Percentiles rank a stretch among this genome's conserved stretches.
These are phyloP conservation scores for Empidonax alnorum DNA, from an alignment of 2,113 vertebrate genomes.

Conservation along the genomic window DNA sequence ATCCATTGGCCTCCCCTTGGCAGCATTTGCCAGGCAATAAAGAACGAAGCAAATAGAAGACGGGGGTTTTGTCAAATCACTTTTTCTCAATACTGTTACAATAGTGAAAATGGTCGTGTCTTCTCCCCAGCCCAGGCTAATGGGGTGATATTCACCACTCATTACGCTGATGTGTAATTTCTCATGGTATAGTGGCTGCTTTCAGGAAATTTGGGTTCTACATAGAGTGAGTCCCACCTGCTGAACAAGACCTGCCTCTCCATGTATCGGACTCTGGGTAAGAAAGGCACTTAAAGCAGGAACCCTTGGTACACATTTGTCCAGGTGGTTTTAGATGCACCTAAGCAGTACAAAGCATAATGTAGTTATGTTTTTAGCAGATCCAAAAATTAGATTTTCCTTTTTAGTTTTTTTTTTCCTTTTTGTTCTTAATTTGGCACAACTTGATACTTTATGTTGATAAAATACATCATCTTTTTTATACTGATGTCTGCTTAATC, in stretches of 20 bases:
- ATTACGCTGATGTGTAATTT: not conserved
- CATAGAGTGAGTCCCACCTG: not conserved
- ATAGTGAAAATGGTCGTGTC: conserved; percentile 34
- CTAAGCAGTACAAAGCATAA: not conserved
- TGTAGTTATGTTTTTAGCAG: not conserved
- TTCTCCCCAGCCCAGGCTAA: conserved; percentile 2
- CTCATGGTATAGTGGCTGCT: not conserved
- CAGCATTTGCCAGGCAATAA: conserved; percentile 39
- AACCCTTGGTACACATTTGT: not conserved
- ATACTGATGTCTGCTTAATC: conserved; percentile 13
- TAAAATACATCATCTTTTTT: not conserved
- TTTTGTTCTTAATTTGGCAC: not conserved
- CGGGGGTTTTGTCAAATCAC: not conserved
- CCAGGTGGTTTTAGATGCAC: not conserved
- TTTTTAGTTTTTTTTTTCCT: not conserved
- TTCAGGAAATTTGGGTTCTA: not conserved
- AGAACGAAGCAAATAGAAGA: conserved; percentile 28
- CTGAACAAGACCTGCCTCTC: not conserved
- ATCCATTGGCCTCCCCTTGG: conserved; percentile 34
- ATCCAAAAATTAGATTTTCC: not conserved
- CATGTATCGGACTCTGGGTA: not conserved
- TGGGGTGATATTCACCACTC: conserved; percentile 3
- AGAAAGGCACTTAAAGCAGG: not conserved
- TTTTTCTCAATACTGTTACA: conserved; percentile 9
- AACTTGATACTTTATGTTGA: not conserved